Evolutionary conservation across 2,113 vertebrate genomes (phyloP).

Genomic region (Uria lomvia): DNA sequence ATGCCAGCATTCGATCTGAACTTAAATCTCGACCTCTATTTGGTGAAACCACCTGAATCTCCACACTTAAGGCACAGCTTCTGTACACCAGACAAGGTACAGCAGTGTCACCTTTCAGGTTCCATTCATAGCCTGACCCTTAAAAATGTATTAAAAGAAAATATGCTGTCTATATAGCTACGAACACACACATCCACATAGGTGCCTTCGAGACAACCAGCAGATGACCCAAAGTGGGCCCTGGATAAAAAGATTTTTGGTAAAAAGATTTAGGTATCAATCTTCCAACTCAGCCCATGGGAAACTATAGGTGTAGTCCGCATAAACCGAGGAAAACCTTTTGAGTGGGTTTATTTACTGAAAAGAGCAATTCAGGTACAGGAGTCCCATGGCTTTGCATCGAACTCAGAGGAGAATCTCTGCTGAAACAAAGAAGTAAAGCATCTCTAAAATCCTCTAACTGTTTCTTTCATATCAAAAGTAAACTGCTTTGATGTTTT

Average conservation of each 20-base stretch:
- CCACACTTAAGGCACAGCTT: neutral
- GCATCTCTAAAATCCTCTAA: neutral
- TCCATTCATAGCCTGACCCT: neutral
- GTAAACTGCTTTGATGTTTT: neutral
- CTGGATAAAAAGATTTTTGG: neutral
- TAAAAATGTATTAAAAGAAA: neutral
- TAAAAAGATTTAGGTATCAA: neutral
- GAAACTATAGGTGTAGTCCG: neutral
- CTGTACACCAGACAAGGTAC: neutral
- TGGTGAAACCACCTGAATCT: neutral
- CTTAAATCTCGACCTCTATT: neutral
- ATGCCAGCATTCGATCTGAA: neutral
- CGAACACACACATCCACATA: neutral
- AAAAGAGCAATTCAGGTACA: neutral
- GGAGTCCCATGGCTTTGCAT: neutral
- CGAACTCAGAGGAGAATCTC: neutral
- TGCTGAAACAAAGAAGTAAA: neutral
- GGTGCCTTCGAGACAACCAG: neutral
- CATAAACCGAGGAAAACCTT: neutral
- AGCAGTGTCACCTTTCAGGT: neutral
- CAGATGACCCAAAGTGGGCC: neutral
- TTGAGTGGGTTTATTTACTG: neutral
- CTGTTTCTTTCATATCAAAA: neutral
- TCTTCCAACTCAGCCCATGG: neutral
- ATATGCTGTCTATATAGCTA: neutral